Evolutionary conservation across 2,888 invertebrate genomes (phyloP).

Genomic region (Tricholauxania praeusta): DNA sequence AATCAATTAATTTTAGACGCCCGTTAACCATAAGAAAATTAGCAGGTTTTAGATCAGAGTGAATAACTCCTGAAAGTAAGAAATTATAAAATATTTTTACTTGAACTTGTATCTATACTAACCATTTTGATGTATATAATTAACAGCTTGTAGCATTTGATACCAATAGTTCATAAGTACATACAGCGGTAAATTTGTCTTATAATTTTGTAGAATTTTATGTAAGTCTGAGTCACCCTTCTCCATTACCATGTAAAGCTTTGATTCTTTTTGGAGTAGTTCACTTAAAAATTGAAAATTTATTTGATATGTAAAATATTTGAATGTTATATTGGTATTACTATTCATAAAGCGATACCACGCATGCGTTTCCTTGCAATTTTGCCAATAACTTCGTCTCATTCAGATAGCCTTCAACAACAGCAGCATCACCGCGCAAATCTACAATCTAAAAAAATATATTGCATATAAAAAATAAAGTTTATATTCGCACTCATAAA

Average conservation of each 20-base stretch:
- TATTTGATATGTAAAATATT: not conserved
- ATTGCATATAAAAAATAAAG: not conserved
- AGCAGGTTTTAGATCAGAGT: slow-evolving; percentile 96
- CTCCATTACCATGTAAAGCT: slow-evolving; percentile 90
- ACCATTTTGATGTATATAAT: slow-evolving; percentile 90
- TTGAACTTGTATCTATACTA: slow-evolving; percentile 4
- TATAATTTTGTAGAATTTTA: slow-evolving; percentile 76
- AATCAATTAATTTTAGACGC: slow-evolving; percentile 94
- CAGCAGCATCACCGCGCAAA: slow-evolving; percentile 78
- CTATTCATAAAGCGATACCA: slow-evolving; percentile 90
- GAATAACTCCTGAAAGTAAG: slow-evolving; percentile 82
- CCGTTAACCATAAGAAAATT: slow-evolving; percentile 92
- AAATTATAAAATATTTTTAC: not conserved
- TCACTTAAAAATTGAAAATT: slow-evolving; percentile 70
- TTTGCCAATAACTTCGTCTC: slow-evolving; percentile 87
- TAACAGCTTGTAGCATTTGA: slow-evolving; percentile 92
- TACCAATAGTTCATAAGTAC: slow-evolving; percentile 91
- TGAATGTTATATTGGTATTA: slow-evolving; percentile 69
- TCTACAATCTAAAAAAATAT: slow-evolving; percentile 78
- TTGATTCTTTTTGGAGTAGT: slow-evolving; percentile 73
- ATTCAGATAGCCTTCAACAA: slow-evolving; percentile 85
- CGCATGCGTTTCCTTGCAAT: slow-evolving; percentile 84
- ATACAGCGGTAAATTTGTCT: slow-evolving; percentile 76
- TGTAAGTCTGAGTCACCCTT: slow-evolving; percentile 92
- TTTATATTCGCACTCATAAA: not conserved